phyloP scores from a whole-genome alignment of 2,888 invertebrate genomes.

The Micoletzkya japonica region DNA sequence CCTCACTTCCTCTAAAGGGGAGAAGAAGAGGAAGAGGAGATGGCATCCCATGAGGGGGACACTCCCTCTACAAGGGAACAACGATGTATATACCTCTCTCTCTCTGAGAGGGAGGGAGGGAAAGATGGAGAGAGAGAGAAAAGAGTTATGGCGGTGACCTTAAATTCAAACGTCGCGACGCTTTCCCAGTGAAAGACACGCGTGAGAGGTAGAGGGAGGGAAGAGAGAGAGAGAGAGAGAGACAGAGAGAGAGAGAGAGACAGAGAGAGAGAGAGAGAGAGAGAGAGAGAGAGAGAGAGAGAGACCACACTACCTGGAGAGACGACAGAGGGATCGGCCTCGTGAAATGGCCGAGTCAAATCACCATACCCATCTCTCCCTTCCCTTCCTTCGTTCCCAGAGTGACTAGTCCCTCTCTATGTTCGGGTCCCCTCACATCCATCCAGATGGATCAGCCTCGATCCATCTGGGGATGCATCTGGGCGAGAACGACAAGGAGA shows the following conservation, averaged over 20 bases:
- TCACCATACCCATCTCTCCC: no score
- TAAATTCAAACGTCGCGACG: conserved; percentile 22
- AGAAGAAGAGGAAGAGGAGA: conserved; percentile 3
- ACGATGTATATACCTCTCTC: no score
- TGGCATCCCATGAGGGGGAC: background rate
- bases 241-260: conserved; percentile 9
- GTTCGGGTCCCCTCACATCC: background rate
- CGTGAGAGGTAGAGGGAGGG: background rate
- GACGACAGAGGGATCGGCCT: background rate
- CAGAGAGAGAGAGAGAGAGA: conserved; percentile 8
- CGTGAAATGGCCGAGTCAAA: background rate
- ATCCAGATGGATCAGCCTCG: background rate
- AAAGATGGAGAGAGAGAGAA: conserved; percentile 8
- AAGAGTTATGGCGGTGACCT: conserved; percentile 5
- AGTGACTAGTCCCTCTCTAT: background rate
- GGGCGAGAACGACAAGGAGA: background rate
- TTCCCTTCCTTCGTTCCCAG: conserved; percentile 11
- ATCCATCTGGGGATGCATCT: conserved; percentile 7
- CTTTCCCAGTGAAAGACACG: background rate
- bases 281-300: background rate
- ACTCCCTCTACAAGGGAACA: no score
- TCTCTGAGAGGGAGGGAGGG: no score
- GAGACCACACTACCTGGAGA: background rate
- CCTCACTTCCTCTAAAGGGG: background rate
- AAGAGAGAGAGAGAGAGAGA: background rate